phyloP scores from a whole-genome alignment of 1,140 invertebrate species.

The Dolichoris vasculosae region DNA sequence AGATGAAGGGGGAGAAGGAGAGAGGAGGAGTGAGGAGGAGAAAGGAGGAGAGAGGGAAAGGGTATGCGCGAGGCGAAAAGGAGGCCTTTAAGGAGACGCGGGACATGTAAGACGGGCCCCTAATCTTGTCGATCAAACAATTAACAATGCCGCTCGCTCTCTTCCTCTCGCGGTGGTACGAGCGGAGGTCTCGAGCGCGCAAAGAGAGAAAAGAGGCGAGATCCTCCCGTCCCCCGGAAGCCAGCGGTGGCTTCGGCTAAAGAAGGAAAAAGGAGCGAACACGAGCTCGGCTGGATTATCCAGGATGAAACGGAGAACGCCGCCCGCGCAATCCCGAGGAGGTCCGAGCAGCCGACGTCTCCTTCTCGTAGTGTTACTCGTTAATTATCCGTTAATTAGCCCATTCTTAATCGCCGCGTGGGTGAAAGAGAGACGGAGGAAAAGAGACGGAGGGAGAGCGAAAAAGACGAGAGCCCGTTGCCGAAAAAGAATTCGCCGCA shows the following conservation, averaged over 20 bases:
- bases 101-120: conserved; percentile 71
- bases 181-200: conserved; percentile 34
- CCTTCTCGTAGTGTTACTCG: conserved; percentile 69
- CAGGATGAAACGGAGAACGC: conserved; percentile 56
- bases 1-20: conserved; percentile 8
- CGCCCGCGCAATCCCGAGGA: conserved; percentile 12
- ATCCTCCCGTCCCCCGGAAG: conserved; percentile 46
- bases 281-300: conserved; percentile 58
- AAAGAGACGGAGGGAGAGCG: too few relatives aligned
- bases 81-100: conserved; percentile 63
- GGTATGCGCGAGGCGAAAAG: conserved; percentile 46
- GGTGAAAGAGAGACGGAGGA: not conserved
- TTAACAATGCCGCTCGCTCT: conserved; percentile 71
- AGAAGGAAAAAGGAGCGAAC: conserved; percentile 58
- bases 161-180: not conserved
- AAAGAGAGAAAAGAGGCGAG: conserved; percentile 53
- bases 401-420: conserved; percentile 37
- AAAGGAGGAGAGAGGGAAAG: conserved; percentile 53
- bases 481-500: not conserved
- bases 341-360: conserved; percentile 58
- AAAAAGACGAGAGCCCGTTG: not conserved
- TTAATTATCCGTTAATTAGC: conserved; percentile 75
- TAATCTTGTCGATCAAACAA: conserved; percentile 76
- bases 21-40: conserved; percentile 47
- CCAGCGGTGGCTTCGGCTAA: conserved; percentile 50